phyloP scores from a whole-genome alignment of 2,888 invertebrate genomes.

The Bembecia ichneumoniformis region DNA sequence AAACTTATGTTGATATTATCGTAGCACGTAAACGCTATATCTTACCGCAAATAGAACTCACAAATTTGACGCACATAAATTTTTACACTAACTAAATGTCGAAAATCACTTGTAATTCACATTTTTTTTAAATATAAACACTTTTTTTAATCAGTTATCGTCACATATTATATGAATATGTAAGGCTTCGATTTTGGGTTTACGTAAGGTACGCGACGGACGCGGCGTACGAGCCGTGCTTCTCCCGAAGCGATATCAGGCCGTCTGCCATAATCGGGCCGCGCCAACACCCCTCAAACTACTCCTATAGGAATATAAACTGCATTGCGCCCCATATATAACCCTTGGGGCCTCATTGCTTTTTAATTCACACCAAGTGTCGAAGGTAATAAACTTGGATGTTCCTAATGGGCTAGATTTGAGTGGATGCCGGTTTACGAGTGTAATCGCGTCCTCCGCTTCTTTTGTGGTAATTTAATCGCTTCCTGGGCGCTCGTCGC shows the following conservation, averaged over 20 bases:
- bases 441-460: constrained; percentile 35
- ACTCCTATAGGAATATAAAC: constrained; percentile 35
- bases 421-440: constrained; percentile 46
- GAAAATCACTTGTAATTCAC: background rate
- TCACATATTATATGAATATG: background rate
- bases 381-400: constrained; percentile 20
- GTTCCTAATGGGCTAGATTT: constrained; percentile 39
- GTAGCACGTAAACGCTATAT: background rate
- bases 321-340: constrained; percentile 54
- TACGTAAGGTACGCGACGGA: constrained; percentile 30
- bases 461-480: constrained; percentile 57
- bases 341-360: constrained; percentile 14
- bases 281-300: constrained; percentile 32
- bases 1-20: too few species aligned
- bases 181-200: constrained; percentile 16
- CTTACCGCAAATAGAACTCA: constrained; percentile 3
- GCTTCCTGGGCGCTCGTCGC: constrained; percentile 25
- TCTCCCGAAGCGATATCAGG: constrained; percentile 44
- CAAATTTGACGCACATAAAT: too few species aligned
- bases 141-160: background rate
- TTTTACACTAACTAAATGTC: too few species aligned
- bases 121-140: background rate
- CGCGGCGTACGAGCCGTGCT: constrained; percentile 41
- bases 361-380: constrained; percentile 8
- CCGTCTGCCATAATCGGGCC: constrained; percentile 47